Conservation (phyloP, 2,888 invertebrate species). For the Acanthosepion esculentum region DNA sequence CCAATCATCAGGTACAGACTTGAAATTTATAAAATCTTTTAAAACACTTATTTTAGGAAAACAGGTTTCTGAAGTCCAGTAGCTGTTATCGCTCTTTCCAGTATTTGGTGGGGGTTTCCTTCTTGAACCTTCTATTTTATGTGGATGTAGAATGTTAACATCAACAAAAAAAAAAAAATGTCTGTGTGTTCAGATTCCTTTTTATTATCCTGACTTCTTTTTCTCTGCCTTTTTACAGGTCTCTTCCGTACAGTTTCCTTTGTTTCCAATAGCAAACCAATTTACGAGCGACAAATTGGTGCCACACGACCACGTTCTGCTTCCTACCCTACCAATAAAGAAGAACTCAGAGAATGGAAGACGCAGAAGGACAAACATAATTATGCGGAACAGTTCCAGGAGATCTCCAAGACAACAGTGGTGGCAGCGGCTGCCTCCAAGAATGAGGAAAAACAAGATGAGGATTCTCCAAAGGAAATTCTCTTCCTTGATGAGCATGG, state of each 20-base stretch:
- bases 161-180: neutral
- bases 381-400: constrained; percentile 41
- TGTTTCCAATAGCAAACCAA: neutral
- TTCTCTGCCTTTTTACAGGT: neutral
- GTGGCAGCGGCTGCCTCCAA: neutral
- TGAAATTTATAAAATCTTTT: no score
- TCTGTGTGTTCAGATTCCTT: no score
- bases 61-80: no score
- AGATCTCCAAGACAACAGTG: neutral
- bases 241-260: constrained; percentile 40
- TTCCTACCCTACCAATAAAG: constrained; percentile 40
- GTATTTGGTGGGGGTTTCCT: no score
- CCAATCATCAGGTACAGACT: no score
- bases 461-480: neutral
- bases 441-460: neutral
- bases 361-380: constrained; percentile 44
- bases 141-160: neutral
- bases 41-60: no score
- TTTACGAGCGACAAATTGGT: constrained; percentile 45
- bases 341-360: constrained; percentile 42
- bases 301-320: constrained; percentile 35
- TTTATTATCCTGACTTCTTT: neutral
- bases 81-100: no score
- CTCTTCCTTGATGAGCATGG: neutral
- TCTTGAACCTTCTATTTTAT: no score